These are phyloP conservation scores for Glaucomys volans DNA, from an alignment of 2,113 vertebrate genomes.

Conservation along the genomic window DNA sequence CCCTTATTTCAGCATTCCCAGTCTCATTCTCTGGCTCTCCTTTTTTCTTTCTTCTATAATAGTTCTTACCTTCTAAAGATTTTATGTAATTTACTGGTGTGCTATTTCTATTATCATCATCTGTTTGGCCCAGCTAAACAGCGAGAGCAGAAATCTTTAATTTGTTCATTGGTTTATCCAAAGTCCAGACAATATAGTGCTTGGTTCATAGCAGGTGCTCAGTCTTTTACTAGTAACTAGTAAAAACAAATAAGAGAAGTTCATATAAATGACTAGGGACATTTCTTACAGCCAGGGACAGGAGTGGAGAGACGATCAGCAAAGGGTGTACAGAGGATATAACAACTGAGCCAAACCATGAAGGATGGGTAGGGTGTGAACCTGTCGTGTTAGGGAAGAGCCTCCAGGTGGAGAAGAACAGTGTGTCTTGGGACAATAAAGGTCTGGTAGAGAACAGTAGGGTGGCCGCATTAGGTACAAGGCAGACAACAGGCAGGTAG, in stretches of 20 bases:
- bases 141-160: not conserved
- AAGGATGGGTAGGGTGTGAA: not conserved
- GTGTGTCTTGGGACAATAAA: not conserved
- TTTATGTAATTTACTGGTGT: not conserved
- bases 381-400: not conserved
- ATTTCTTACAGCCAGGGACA: not conserved
- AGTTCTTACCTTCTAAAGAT: not conserved
- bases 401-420: rapidly evolving
- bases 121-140: not conserved
- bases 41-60: not conserved
- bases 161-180: not conserved
- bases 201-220: not conserved
- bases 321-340: not conserved
- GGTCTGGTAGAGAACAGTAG: not conserved
- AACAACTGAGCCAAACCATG: not conserved
- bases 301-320: not conserved
- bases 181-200: not conserved
- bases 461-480: not conserved
- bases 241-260: not conserved
- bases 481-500: rapidly evolving
- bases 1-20: not conserved
- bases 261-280: not conserved
- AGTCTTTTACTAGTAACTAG: not conserved
- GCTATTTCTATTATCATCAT: not conserved
- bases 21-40: not conserved